Evolutionary conservation across 2,113 vertebrate species (phyloP).

Genomic region (Proteles cristata): DNA sequence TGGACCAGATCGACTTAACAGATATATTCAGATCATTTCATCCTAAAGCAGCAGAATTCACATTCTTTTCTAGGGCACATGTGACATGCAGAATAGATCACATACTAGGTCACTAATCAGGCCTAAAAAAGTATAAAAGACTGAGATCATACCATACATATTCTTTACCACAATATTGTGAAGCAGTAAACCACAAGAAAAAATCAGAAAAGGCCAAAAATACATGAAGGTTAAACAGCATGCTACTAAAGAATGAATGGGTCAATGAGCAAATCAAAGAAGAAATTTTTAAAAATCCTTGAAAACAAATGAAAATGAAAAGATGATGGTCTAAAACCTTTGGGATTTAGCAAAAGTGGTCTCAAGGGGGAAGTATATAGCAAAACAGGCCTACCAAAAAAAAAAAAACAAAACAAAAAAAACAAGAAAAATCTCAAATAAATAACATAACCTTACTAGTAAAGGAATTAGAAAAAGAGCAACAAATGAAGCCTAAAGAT

Average conservation of each 20-base stretch:
- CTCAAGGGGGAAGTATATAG: neutral
- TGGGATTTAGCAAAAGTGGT: neutral
- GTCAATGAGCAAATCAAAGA: neutral
- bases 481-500: neutral
- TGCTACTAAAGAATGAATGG: neutral
- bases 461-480: neutral
- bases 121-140: neutral
- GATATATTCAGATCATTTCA: neutral
- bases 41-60: neutral
- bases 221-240: neutral
- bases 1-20: neutral
- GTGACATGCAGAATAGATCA: neutral
- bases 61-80: neutral
- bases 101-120: neutral
- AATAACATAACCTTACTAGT: neutral
- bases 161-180: neutral
- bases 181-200: neutral
- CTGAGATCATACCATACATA: neutral
- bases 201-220: neutral
- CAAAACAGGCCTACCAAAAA: neutral
- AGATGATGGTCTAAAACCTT: neutral
- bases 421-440: neutral
- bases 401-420: no score
- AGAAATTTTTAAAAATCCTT: neutral
- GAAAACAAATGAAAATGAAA: neutral